Evolutionary conservation across 2,888 invertebrate species (phyloP), one percentile per base, ranked within the genome.

Genomic region (Pammene fasciana): DNA sequence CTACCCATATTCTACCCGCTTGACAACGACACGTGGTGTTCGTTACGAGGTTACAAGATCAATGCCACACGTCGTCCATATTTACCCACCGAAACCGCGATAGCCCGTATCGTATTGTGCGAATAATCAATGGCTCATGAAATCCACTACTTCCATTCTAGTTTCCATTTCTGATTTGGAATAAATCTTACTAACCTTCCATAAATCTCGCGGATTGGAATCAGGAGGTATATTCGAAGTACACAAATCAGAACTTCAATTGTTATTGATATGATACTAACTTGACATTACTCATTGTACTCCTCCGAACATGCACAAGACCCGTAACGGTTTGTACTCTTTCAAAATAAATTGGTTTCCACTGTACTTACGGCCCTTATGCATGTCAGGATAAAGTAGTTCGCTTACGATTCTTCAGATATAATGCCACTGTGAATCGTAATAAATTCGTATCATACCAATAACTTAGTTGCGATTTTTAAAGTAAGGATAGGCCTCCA

Each of bases 181-280:
- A 66, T 66, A 66, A 57, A 66, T 66, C 57, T 66, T 41, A 18
- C 56, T 41, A 36, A 34, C 52, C 45, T 65, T 52, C 65, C 68
- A 65, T 68, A 68, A 68, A 68, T 68, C 65, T 43, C 18, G n/a
- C 14, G 48, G 36, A 46, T 43, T 50, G 36, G 62, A 65, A 59
- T 52, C 57, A 18, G 55, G 43, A 43, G 11, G 10, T 11, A 0
- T 43, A 43, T 43, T 43, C 43, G 13, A 13, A 43, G 4, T 43
- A 9, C 5, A 11, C 7, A 43, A 43, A 43, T 38, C 43, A 9
- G 1, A 13, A 10, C 13, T 43, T 10, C 9, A 11, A 9, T 10
- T 43, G 11, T 43, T 43, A 43, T 11, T 2, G 43, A 11, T 11
- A 11, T 4, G 43, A 10, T 11, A 13, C 43, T 5, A 43, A 43